These are phyloP conservation scores for Digitonthophagus gazella DNA, from an alignment of 2,888 invertebrate species.

Conservation along the genomic window DNA sequence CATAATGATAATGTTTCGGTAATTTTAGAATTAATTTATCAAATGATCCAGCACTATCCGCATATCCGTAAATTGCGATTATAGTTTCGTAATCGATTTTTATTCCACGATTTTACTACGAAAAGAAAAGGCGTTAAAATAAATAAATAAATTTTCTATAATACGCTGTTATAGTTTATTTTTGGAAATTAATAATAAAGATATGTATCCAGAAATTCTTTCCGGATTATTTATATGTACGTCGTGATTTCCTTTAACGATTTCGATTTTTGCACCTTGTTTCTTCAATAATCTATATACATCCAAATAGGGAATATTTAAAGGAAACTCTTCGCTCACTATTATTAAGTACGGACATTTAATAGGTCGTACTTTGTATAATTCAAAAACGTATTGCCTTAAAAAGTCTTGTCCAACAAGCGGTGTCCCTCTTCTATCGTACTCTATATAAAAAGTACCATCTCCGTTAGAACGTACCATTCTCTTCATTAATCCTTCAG, in stretches of 20 bases:
- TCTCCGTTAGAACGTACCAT: not conserved
- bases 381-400: not conserved
- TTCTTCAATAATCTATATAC: not conserved
- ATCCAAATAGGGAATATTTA: not conserved
- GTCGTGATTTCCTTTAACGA: constrained; percentile 16
- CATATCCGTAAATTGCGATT: constrained; percentile 59
- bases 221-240: constrained; percentile 18
- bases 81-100: constrained; percentile 55
- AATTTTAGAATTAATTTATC: constrained; percentile 57
- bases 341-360: constrained; percentile 6
- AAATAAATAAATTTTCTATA: too few relatives aligned
- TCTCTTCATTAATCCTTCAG: constrained; percentile 2
- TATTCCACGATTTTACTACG: constrained; percentile 62
- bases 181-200: constrained; percentile 4
- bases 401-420: not conserved
- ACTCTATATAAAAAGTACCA: not conserved
- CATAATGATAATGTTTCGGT: constrained; percentile 51
- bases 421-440: constrained; percentile 5
- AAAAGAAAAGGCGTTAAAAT: too few relatives aligned
- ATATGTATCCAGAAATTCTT: constrained; percentile 12
- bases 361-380: constrained; percentile 1
- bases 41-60: constrained; percentile 62
- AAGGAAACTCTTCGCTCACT: not conserved
- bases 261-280: not conserved
- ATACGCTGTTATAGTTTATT: constrained; percentile 8